Percentiles rank a stretch among this genome's conserved stretches.
Conservation (phyloP, 53 echinoderm and acorn worm species). For the Echinarachnius parma region DNA sequence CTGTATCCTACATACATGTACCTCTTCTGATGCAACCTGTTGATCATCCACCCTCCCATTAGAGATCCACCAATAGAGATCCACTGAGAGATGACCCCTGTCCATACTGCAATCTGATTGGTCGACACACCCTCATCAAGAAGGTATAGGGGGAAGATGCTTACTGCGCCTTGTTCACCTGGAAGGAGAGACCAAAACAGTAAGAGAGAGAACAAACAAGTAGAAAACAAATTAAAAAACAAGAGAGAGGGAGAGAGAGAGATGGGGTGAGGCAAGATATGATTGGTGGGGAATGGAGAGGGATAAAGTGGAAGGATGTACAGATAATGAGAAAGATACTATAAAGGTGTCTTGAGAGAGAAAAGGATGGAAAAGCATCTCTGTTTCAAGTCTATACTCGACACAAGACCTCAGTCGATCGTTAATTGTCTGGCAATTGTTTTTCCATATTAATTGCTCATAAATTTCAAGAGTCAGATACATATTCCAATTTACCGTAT, state of each 20-base stretch:
- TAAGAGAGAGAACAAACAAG: neutral
- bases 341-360: too few relatives aligned
- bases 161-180: slow-evolving; percentile 72
- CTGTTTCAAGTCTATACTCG: neutral
- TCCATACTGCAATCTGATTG: slow-evolving; percentile 57
- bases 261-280: neutral
- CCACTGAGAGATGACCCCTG: slow-evolving; percentile 73
- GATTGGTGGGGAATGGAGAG: too few relatives aligned
- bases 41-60: slow-evolving; percentile 58
- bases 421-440: too few relatives aligned
- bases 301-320: too few relatives aligned
- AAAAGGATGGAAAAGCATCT: neutral
- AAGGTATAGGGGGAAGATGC: slow-evolving; percentile 73
- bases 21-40: too few relatives aligned
- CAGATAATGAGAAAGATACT: neutral
- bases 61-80: slow-evolving; percentile 72
- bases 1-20: too few relatives aligned
- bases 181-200: neutral
- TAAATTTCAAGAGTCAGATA: too few relatives aligned
- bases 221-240: neutral
- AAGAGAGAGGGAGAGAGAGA: neutral
- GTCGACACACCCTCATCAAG: slow-evolving; percentile 57
- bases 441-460: too few relatives aligned
- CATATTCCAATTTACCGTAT: too few relatives aligned
- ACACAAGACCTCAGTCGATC: too few relatives aligned